These are phyloP conservation scores for Aptenodytes patagonicus DNA, from an alignment of 2,113 vertebrate species.

Conservation along the genomic window DNA sequence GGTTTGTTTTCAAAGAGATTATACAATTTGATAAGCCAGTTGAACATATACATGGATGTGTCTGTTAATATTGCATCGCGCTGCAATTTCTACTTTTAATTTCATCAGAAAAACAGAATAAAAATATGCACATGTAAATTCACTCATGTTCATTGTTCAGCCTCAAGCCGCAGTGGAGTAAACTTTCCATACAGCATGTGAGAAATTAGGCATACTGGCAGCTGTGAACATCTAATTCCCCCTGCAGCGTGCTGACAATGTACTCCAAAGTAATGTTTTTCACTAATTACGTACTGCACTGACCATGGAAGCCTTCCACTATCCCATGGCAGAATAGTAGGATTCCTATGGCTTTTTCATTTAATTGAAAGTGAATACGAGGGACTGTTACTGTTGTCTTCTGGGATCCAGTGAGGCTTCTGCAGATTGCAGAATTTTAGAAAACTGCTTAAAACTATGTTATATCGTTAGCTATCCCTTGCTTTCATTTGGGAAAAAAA, in stretches of 20 bases:
- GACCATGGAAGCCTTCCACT: neutral
- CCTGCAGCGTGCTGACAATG: neutral
- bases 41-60: neutral
- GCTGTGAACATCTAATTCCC: constrained; percentile 8
- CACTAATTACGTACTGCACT: neutral
- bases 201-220: neutral
- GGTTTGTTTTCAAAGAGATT: neutral
- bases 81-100: neutral
- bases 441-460: neutral
- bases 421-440: constrained; percentile 6
- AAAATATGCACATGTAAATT: neutral
- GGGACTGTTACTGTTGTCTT: neutral
- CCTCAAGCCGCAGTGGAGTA: neutral
- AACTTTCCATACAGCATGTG: neutral
- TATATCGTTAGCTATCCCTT: neutral
- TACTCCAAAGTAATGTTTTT: neutral
- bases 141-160: neutral
- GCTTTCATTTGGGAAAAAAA: neutral
- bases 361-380: constrained; percentile 40
- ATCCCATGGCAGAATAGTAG: neutral
- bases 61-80: neutral
- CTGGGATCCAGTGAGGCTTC: neutral
- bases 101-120: neutral
- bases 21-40: neutral
- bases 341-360: neutral